Evolutionary conservation across 2,888 invertebrate genomes (phyloP).

Genomic region (Dastarcus helophoroides): DNA sequence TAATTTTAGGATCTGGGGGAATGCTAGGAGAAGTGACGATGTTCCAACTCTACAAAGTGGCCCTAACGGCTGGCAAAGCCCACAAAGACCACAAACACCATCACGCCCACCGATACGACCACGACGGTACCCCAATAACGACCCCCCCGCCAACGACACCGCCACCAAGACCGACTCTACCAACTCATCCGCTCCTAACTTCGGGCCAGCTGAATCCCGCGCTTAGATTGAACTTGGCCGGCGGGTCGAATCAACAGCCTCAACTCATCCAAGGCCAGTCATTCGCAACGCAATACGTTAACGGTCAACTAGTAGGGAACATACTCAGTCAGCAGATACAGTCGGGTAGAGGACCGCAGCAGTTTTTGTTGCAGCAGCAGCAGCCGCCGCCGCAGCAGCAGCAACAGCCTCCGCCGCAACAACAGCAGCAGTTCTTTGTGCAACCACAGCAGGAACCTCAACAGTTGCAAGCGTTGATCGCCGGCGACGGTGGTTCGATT

Average conservation of each 20-base stretch:
- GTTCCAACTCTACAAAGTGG: slow-evolving; percentile 69
- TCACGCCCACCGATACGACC: slow-evolving; percentile 69
- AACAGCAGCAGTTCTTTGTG: slow-evolving; percentile 16
- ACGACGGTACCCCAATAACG: slow-evolving; percentile 53
- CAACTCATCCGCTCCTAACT: slow-evolving; percentile 44
- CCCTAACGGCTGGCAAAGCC: slow-evolving; percentile 74
- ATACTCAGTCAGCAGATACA: slow-evolving; percentile 24
- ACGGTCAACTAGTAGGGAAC: slow-evolving; percentile 48
- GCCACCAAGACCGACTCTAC: slow-evolving; percentile 42
- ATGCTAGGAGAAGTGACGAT: slow-evolving; percentile 67
- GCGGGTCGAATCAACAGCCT: slow-evolving; percentile 23
- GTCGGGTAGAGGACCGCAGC: slow-evolving; percentile 16
- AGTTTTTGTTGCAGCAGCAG: slow-evolving; percentile 8
- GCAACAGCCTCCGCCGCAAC: slow-evolving; percentile 15
- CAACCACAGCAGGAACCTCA: slow-evolving; percentile 4
- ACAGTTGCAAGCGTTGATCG: slow-evolving; percentile 8
- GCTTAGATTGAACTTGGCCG: slow-evolving; percentile 43
- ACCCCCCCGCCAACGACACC: slow-evolving; percentile 47
- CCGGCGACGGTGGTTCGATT: slow-evolving; percentile 9
- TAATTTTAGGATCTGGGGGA: slow-evolving; percentile 48
- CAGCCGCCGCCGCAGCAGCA: slow-evolving; percentile 20
- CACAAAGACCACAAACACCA: slow-evolving; percentile 82
- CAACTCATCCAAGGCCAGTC: slow-evolving; percentile 42
- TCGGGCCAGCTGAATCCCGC: slow-evolving; percentile 53
- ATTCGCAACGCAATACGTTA: slow-evolving; percentile 46